Evolutionary conservation across 2,888 invertebrate genomes (phyloP).

Genomic region (Morinoia aosen): DNA sequence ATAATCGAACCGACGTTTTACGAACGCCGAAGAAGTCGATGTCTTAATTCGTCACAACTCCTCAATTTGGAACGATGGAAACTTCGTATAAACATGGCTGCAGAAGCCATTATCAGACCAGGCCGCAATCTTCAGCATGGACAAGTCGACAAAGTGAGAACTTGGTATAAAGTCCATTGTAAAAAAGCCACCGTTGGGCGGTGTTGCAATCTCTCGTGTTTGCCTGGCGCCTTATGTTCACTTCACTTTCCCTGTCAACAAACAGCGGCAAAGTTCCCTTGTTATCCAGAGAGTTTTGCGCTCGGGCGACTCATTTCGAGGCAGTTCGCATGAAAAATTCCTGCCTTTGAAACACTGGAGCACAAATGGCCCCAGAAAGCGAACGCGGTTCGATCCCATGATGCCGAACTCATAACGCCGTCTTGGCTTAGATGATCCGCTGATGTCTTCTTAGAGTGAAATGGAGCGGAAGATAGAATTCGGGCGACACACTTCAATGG

Average conservation of each 20-base stretch:
- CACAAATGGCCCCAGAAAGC: not conserved
- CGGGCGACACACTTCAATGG: not conserved
- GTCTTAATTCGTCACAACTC: not conserved
- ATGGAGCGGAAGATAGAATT: not conserved
- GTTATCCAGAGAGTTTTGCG: slow-evolving; percentile 32
- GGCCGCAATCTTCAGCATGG: not conserved
- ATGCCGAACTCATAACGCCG: slow-evolving; percentile 17
- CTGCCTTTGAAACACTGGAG: not conserved
- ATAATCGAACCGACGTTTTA: not conserved
- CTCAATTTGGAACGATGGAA: not conserved
- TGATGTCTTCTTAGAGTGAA: not conserved
- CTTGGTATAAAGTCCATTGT: not conserved
- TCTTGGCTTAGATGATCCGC: not conserved
- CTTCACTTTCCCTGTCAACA: slow-evolving; percentile 15
- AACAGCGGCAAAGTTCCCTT: slow-evolving; percentile 9
- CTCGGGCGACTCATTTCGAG: slow-evolving; percentile 18
- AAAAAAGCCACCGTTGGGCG: not conserved
- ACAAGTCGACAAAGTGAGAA: not conserved
- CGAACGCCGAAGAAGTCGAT: not conserved
- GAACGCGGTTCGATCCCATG: not conserved
- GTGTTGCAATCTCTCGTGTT: not conserved
- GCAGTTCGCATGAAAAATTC: slow-evolving; percentile 11
- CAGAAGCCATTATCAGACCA: not conserved
- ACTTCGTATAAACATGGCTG: not conserved
- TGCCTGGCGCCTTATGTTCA: not conserved